A percentile compares a stretch with the other conserved stretches of the same genome.
phyloP scores from a whole-genome alignment of 2,113 vertebrate species.

The Burhinus oedicnemus region DNA sequence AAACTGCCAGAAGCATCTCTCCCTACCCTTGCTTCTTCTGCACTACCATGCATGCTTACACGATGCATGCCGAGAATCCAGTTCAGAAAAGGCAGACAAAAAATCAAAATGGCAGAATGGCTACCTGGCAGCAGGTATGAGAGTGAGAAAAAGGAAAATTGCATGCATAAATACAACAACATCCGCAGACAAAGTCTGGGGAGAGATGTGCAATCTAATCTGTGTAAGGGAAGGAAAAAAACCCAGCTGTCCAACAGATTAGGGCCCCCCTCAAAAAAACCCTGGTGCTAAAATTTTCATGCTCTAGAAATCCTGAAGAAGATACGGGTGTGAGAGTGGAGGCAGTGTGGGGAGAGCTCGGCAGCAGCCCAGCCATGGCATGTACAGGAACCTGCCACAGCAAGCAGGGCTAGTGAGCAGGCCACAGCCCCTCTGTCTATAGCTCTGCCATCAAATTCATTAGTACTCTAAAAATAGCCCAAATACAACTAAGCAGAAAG shows the following conservation, averaged over 20 bases:
- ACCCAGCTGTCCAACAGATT: not conserved
- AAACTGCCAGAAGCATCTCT: not conserved
- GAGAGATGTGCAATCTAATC: not conserved
- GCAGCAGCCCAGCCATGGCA: not conserved
- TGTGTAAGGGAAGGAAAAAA: not conserved
- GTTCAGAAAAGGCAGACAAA: not conserved
- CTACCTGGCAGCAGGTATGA: not conserved
- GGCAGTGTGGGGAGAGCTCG: not conserved
- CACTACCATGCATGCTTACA: accelerated
- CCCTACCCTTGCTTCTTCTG: not conserved
- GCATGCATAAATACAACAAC: not conserved
- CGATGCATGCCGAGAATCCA: accelerated
- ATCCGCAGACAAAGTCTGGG: not conserved
- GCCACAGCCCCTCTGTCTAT: not conserved
- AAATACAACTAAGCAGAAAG: not conserved
- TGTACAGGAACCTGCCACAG: not conserved
- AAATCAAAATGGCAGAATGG: not conserved
- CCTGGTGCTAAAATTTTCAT: not conserved
- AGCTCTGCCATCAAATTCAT: not conserved
- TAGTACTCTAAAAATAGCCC: not conserved
- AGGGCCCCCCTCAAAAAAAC: accelerated
- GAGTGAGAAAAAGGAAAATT: not conserved
- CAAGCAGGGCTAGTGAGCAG: not conserved
- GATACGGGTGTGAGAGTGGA: not conserved
- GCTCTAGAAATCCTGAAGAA: not conserved